These are phyloP conservation scores for Drosophila peninsularis DNA, from an alignment of 2,888 invertebrate genomes.

Conservation along the genomic window DNA sequence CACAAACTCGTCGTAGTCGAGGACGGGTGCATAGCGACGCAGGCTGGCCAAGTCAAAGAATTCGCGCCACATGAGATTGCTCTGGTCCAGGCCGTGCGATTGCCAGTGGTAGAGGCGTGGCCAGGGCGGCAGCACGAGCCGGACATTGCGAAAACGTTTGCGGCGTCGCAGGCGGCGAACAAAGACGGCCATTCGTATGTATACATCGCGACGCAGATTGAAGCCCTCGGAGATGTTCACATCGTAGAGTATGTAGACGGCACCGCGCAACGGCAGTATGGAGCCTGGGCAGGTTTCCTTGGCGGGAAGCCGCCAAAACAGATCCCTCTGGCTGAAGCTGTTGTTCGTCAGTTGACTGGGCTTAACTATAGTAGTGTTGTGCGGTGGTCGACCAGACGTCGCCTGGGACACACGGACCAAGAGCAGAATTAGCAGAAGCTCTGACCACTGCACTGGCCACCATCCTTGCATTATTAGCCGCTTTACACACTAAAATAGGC, in stretches of 20 bases:
- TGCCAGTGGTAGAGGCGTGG: conserved; percentile 95
- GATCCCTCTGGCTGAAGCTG: conserved; percentile 30
- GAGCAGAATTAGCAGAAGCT: conserved; percentile 39
- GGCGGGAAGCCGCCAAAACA: conserved; percentile 30
- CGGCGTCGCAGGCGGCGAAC: conserved; percentile 88
- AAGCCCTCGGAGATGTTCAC: conserved; percentile 98
- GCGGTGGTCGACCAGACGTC: conserved; percentile 3
- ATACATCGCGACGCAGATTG: conserved; percentile 97
- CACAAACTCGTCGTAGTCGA: conserved; percentile 94
- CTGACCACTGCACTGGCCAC: conserved; percentile 51
- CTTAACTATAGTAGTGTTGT: conserved; percentile 23
- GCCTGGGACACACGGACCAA: conserved; percentile 26
- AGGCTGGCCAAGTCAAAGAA: conserved; percentile 95
- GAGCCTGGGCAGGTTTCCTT: conserved; percentile 50
- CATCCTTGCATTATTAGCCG: conserved; percentile 44
- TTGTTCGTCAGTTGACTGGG: conserved; percentile 14
- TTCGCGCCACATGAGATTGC: conserved; percentile 90
- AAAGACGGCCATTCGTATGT: conserved; percentile 95
- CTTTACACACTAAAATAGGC: conserved; percentile 31
- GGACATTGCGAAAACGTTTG: conserved; percentile 85
- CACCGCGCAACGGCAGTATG: conserved; percentile 57
- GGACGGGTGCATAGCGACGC: conserved; percentile 89
- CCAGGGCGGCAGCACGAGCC: conserved; percentile 96
- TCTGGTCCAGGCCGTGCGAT: conserved; percentile 86
- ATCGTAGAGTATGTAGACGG: conserved; percentile 92